Percentiles rank a stretch among this genome's conserved stretches.
These are phyloP conservation scores for Vollenhovia emeryi DNA, from an alignment of 1,140 invertebrate species.

Conservation along the genomic window DNA sequence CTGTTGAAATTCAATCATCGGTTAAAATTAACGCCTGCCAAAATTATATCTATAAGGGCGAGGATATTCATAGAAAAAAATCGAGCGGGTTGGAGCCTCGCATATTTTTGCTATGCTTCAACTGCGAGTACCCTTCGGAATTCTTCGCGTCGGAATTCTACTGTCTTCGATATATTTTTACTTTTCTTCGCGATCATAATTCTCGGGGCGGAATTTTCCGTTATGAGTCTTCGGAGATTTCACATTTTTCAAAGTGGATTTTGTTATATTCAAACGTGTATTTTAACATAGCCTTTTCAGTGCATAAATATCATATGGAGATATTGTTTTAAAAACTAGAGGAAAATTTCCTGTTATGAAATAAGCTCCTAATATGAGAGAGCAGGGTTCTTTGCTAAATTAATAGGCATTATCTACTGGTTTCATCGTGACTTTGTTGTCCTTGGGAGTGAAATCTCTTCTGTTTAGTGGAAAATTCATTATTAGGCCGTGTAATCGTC, in stretches of 20 bases:
- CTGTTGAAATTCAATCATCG: constrained; percentile 11
- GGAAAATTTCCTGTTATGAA: too few species aligned
- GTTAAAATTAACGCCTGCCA: not conserved
- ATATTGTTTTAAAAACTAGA: not conserved
- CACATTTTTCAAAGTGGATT: constrained; percentile 5
- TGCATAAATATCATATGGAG: not conserved
- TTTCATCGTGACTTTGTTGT: too few species aligned
- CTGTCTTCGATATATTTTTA: constrained; percentile 53
- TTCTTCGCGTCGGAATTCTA: constrained; percentile 43
- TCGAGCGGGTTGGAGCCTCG: constrained; percentile 1
- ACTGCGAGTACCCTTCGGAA: constrained; percentile 10
- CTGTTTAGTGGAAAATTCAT: too few species aligned
- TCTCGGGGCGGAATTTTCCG: constrained; percentile 27
- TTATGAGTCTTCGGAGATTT: constrained; percentile 7
- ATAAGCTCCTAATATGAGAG: too few species aligned
- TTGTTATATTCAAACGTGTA: not conserved
- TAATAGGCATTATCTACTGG: too few species aligned
- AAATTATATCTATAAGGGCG: constrained; percentile 39
- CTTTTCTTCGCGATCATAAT: constrained; percentile 33
- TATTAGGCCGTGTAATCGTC: too few species aligned
- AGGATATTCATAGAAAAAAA: constrained; percentile 36
- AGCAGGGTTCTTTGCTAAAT: too few species aligned
- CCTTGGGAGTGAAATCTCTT: too few species aligned
- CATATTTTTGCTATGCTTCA: constrained; percentile 46
- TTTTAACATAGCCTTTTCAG: not conserved